Base-by-base conservation (phyloP, 2,113 vertebrate genomes). In the Pseudopodoces humilis region DNA sequence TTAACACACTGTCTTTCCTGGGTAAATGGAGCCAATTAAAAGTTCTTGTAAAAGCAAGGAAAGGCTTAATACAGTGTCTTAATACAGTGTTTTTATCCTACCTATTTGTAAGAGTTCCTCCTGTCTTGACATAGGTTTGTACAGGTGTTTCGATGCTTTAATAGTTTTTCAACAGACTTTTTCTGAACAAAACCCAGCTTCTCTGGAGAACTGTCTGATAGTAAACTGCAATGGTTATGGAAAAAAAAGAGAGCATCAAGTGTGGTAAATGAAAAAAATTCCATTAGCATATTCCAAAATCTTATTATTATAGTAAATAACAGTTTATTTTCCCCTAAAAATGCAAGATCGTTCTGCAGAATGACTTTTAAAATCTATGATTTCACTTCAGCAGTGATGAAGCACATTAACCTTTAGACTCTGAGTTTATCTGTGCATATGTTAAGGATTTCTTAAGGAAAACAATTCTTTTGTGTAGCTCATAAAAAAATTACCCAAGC, bases 381-480 rank as follows among this genome's bases (percentile, higher is more conserved):
- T 92, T 96, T 96, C 83, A 86, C 65, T 88, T 90, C 88, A 84
- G 43, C 65, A 35, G 72, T 50, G 86, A 88, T 76, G 81, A 96
- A 81, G n/a, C 80, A 79, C 39, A 60, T 82, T 96, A 95, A 92
- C 94, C 76, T 97, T 96, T 82, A 76, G 83, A 82, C 56, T 79
- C 72, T 43, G 31, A 0, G 52, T 90, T 92, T 92, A 86, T 82
- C 88, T 96, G 68, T 62, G 76, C 90, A 92, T 90, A 94, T 81
- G 23, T 94, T 95, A 76, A 90, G 80, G n/a, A 35, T 92, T 94
- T 90, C 80, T 90, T 94, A 86, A 78, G 65, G 60, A 77, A 93
- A 94, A 88, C 55, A 81, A 49, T 80, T 71, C 75, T 86, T 97
- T 81, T 78, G 72, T 86, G 43, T 41, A 60, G 33, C 50, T 78